Percentiles rank a stretch among this genome's conserved stretches.
Evolutionary conservation across 1,140 invertebrate species (phyloP).

Genomic region (Dinoponera quadriceps): DNA sequence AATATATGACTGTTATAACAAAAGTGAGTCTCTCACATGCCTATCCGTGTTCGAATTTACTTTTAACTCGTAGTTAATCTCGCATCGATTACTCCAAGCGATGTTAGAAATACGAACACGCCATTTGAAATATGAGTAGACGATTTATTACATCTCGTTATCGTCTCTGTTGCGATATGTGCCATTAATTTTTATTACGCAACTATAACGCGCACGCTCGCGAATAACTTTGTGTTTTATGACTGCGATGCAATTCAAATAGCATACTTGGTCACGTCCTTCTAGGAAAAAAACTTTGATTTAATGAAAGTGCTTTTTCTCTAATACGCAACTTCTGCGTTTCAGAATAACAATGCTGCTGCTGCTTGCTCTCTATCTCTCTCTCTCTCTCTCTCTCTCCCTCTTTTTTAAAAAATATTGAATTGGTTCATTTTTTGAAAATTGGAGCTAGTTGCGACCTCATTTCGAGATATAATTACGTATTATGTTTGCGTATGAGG

Average conservation of each 20-base stretch:
- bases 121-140: background rate
- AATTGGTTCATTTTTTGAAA: too few species aligned
- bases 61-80: background rate
- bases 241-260: background rate
- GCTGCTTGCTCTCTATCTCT: background rate
- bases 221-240: background rate
- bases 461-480: too few species aligned
- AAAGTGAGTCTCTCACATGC: too few species aligned
- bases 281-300: background rate
- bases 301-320: background rate
- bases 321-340: background rate
- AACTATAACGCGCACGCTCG: conserved; percentile 8
- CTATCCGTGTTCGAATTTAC: too few species aligned
- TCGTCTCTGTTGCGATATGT: background rate
- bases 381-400: too few species aligned
- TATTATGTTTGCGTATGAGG: too few species aligned
- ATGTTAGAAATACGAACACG: background rate
- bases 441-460: too few species aligned
- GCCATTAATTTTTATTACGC: background rate
- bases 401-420: too few species aligned
- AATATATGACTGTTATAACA: too few species aligned
- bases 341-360: background rate
- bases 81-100: background rate
- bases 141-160: conserved; percentile 3
- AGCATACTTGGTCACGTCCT: background rate